A percentile compares a stretch with the other conserved stretches of the same genome.
phyloP scores from a whole-genome alignment of 1,140 invertebrate genomes.

The Drosophila virilis region DNA sequence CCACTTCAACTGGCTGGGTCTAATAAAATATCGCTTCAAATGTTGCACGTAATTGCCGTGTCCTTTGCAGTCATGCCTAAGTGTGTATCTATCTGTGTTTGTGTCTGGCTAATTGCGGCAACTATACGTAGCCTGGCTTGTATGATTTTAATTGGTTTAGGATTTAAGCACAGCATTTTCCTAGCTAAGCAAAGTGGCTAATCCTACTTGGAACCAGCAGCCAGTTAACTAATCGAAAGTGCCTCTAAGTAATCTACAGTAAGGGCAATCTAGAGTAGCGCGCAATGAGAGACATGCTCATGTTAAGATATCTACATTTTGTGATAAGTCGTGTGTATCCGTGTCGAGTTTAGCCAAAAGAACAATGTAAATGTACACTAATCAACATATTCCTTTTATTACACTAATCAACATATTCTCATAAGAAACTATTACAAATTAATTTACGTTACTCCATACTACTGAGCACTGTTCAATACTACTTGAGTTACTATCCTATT shows the following conservation, averaged over 20 bases:
- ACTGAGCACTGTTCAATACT: too few relatives aligned
- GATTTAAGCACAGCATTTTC: slow-evolving; percentile 52
- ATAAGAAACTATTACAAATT: too few relatives aligned
- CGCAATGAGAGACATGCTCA: not conserved
- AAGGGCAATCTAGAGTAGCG: slow-evolving; percentile 21
- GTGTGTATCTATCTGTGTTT: slow-evolving; percentile 5
- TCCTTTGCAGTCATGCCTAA: slow-evolving; percentile 27
- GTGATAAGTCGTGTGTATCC: too few relatives aligned
- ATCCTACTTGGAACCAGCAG: not conserved
- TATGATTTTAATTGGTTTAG: slow-evolving; percentile 68
- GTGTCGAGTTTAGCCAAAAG: too few relatives aligned
- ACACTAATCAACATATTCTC: too few relatives aligned
- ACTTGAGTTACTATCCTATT: too few relatives aligned
- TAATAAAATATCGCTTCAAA: slow-evolving; percentile 74
- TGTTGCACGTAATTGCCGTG: slow-evolving; percentile 66
- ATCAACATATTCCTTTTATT: too few relatives aligned
- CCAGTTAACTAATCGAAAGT: slow-evolving; percentile 20
- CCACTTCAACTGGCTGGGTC: slow-evolving; percentile 37
- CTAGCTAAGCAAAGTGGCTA: slow-evolving; percentile 47
- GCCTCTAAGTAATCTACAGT: slow-evolving; percentile 51
- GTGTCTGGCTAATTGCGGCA: slow-evolving; percentile 53
- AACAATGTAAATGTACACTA: too few relatives aligned
- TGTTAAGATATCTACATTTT: too few relatives aligned
- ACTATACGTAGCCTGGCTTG: slow-evolving; percentile 46
- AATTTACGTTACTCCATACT: too few relatives aligned